Conservation (phyloP, 2,888 invertebrate species). For the Cosmopolites sordidus region DNA sequence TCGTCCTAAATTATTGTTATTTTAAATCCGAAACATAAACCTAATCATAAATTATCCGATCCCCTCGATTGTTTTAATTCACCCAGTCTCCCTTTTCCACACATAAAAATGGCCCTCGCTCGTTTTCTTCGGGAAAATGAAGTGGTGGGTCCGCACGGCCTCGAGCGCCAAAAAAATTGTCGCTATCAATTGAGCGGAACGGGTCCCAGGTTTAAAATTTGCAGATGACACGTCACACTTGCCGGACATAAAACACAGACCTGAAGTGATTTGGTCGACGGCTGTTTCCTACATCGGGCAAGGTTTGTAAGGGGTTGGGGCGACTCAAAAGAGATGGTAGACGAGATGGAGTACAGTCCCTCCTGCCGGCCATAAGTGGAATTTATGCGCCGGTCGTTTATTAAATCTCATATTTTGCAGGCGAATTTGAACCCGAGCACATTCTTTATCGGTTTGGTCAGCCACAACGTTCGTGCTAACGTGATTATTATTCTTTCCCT, state of each 20-base stretch:
- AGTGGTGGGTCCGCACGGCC: too few species aligned
- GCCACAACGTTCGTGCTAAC: constrained; percentile 24
- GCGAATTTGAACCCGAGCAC: constrained; percentile 24
- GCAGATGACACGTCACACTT: constrained; percentile 28
- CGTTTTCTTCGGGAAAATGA: too few species aligned
- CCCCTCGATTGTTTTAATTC: too few species aligned
- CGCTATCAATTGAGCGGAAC: constrained; percentile 18
- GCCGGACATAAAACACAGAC: constrained; percentile 28
- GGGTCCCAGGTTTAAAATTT: constrained; percentile 27
- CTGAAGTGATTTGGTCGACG: constrained; percentile 31
- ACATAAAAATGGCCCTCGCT: too few species aligned
- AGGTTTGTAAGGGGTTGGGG: too few species aligned
- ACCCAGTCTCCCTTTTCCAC: too few species aligned
- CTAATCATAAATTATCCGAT: too few species aligned
- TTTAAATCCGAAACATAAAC: too few species aligned
- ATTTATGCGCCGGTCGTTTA: constrained; percentile 36
- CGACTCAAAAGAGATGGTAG: constrained; percentile 9
- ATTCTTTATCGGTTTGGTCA: constrained; percentile 28
- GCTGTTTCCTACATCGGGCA: constrained; percentile 35
- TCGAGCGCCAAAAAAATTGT: constrained; percentile 15
- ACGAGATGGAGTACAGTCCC: too few species aligned
- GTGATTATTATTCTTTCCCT: constrained; percentile 19
- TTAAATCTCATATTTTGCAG: constrained; percentile 36
- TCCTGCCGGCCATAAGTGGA: constrained; percentile 28
- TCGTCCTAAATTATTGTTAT: too few species aligned